Percentiles rank a stretch among this genome's conserved stretches.
These are phyloP conservation scores for Grapholita molesta DNA, from an alignment of 1,140 invertebrate species.

Conservation along the genomic window DNA sequence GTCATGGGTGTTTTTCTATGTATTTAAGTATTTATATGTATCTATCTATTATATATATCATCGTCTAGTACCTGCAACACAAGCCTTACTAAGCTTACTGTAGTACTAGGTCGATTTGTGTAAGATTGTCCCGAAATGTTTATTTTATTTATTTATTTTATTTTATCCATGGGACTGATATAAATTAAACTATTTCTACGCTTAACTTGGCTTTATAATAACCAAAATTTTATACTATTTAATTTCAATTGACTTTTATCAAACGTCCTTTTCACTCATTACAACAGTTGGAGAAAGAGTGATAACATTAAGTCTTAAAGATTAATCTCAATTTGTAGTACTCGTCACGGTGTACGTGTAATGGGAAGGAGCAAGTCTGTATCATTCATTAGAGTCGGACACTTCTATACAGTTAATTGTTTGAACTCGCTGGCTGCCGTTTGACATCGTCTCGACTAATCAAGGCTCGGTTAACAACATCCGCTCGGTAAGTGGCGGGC, in stretches of 20 bases:
- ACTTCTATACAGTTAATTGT: slow-evolving; percentile 77
- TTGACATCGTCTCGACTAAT: slow-evolving; percentile 74
- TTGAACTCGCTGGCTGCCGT: slow-evolving; percentile 72
- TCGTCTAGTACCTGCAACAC: no score
- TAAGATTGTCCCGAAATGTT: no score
- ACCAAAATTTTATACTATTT: background rate
- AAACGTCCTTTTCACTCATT: background rate
- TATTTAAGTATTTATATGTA: no score
- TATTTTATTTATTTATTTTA: no score
- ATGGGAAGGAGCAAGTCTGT: slow-evolving; percentile 71
- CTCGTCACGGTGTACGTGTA: slow-evolving; percentile 73
- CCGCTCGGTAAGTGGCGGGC: slow-evolving; percentile 66
- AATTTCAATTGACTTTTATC: background rate
- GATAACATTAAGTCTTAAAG: slow-evolving; percentile 39
- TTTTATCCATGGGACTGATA: no score
- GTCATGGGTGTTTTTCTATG: no score
- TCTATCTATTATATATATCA: no score
- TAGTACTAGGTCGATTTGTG: no score
- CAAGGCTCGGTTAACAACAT: slow-evolving; percentile 74
- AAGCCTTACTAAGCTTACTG: no score
- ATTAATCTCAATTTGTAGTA: slow-evolving; percentile 75
- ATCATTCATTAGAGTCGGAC: slow-evolving; percentile 76
- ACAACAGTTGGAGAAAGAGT: background rate
- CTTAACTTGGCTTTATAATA: background rate
- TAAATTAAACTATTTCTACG: no score